Evolutionary conservation across 2,797 vertebrate species (phyloP), one percentile per base, ranked within the genome.

Genomic region (Propithecus perrieri): DNA sequence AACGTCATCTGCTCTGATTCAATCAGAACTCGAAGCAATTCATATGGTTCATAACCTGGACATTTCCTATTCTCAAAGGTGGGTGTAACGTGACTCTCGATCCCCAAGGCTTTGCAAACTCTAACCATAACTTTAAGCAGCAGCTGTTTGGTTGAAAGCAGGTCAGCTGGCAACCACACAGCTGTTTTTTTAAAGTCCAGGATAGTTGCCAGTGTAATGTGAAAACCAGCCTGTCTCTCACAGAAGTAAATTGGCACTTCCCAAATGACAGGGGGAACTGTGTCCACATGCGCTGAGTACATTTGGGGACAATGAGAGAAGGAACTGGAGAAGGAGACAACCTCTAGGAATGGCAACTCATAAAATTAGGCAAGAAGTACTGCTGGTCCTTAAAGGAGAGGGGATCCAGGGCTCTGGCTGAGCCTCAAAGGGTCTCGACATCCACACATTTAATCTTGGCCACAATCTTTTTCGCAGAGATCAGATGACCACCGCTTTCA

Each of bases 111-210:
- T 26, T 67, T 95, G 84, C 6, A 91, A 72, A 96, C 43, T 48
- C 35, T 43, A 2, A 59, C 28, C 61, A 1, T 71, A 85, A 93
- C 50, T 26, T 80, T n/a, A 55, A 59, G 26, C 65, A 65, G 90
- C 94, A 95, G 90, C 91, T 96, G 95, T 83, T 85, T 96, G 79
- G 92, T 75, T 97, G 76, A 89, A 94, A 97, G 74, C 59, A 72
- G 89, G 93, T 94, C 91, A 86, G 79, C 87, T 94, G 96, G 90
- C 86, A 83, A 4, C 0, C 4, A 41, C 33, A 92, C 95, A 96
- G 98, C 80, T 96, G 84, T 38, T 93, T 96, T 85, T 55, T 91
- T 63, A 4, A 97, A 93, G 85, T 75, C 41, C 91, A 97, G 95
- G 90, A 96, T 1, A 79, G 33, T 30, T 78, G 89, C 63, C 89